Evolutionary conservation across 2,797 vertebrate genomes (phyloP).

Genomic region (Leucoraja ocellata): DNA sequence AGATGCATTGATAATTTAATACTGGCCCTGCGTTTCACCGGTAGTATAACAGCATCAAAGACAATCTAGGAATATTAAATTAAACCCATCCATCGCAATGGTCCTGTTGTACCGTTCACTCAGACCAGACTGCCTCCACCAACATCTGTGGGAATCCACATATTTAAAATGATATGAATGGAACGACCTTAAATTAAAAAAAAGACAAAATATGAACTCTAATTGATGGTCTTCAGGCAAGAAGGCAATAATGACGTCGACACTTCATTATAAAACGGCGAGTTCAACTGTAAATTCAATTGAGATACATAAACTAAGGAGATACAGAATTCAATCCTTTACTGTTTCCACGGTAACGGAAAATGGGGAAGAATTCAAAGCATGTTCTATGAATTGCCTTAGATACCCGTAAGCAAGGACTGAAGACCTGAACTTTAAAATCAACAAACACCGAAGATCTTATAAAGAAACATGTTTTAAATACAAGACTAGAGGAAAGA

Average conservation of each 20-base stretch:
- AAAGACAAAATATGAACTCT: conserved; percentile 40
- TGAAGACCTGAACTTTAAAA: conserved; percentile 36
- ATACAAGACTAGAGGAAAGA: background rate
- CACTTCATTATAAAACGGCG: conserved; percentile 45
- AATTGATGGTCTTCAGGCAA: conserved; percentile 42
- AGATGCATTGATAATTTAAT: conserved; percentile 62
- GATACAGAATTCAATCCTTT: conserved; percentile 47
- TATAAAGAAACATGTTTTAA: background rate
- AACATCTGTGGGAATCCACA: conserved; percentile 53
- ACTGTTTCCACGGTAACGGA: conserved; percentile 56
- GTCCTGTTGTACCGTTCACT: conserved; percentile 47
- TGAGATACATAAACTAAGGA: conserved; percentile 42
- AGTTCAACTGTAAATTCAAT: conserved; percentile 44
- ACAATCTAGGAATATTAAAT: conserved; percentile 58
- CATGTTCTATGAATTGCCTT: conserved; percentile 49
- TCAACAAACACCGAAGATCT: background rate
- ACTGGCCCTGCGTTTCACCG: conserved; percentile 50
- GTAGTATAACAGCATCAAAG: conserved; percentile 55
- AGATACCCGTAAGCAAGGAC: conserved; percentile 50
- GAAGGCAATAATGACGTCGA: conserved; percentile 42
- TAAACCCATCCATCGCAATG: conserved; percentile 62
- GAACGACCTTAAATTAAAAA: conserved; percentile 22
- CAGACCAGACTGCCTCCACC: conserved; percentile 46
- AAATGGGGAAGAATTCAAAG: conserved; percentile 49
- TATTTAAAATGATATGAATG: conserved; percentile 28